Evolutionary conservation across 2,797 vertebrate species (phyloP), one percentile per base, ranked within the genome.

Genomic region (Chaunax sp.): DNA sequence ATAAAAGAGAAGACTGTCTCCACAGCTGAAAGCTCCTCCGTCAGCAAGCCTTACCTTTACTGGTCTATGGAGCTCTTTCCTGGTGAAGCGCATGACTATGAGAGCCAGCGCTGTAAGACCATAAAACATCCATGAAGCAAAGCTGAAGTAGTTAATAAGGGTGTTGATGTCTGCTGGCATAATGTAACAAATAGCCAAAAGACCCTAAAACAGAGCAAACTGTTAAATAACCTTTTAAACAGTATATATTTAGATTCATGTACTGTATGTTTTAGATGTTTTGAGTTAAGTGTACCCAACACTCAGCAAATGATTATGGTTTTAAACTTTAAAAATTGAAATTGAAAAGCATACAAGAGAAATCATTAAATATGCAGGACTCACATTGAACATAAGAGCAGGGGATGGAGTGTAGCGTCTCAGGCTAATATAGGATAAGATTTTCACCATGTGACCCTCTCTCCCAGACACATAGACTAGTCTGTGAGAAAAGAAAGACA

Each of bases 131-230:
- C 98, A 99, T 33, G 96, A 92, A 15, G 97, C 96, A 25, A 99
- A 99, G 78, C 97, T 99, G 55, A 98, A 97, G 85, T 97, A 99
- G 87, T 98, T 99, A 64, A 99, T 97, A 55, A 99, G 93, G 0
- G 92, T 92, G 70, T 96, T 79, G 33, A 99, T 97, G 83, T 98
- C 95, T 18, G 95, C 93, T 6, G 97, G 97, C 52, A 99, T 93
- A 37, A 94, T 93, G 77, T 99, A 99, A 80, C 95, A 84, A 74
- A 94, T 83, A 8, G 93, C 56, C 76, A 98, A 58, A 50, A 90
- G 1, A 1, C 95, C 95, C 98, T 99, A 43, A 30, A 88, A 87
- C 19, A 54, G 4, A 62, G 2, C 33, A 35, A 2, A 9, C 12
- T 10, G 33, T 35, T 35, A 35, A 35, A 9, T 35, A 2, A 10